A percentile compares a stretch with the other conserved stretches of the same genome.
Evolutionary conservation across 1,140 invertebrate genomes (phyloP).

Genomic region (Hylaeus anthracinus): DNA sequence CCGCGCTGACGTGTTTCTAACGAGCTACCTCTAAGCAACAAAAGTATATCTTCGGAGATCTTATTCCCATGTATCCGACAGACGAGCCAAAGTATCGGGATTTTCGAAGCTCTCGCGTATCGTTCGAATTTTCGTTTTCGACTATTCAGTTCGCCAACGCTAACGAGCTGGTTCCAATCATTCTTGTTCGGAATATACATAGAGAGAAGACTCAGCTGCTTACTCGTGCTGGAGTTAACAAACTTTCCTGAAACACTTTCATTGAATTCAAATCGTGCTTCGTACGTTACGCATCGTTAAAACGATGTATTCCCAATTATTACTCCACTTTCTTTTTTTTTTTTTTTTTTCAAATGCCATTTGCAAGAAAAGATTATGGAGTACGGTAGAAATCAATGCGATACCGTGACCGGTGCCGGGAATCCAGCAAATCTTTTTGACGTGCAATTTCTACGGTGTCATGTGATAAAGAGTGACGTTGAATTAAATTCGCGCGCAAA

Average conservation of each 20-base stretch:
- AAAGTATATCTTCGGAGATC: conserved; percentile 3
- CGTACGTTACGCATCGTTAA: no score
- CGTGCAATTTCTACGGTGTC: conserved; percentile 60
- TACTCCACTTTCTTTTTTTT: background rate
- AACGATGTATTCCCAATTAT: background rate
- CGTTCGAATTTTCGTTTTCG: no score
- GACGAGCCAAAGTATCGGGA: background rate
- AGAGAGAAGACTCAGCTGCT: no score
- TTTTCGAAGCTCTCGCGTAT: background rate
- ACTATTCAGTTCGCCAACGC: no score
- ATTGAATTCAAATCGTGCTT: no score
- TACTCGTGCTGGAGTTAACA: no score
- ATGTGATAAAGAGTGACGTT: conserved; percentile 57
- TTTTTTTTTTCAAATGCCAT: background rate
- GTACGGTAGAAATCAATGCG: background rate
- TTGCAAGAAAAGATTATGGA: background rate
- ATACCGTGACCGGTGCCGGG: conserved; percentile 14
- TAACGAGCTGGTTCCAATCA: no score
- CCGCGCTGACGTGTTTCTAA: conserved; percentile 38
- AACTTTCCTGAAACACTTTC: no score
- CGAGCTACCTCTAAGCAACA: conserved; percentile 44
- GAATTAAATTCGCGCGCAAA: conserved; percentile 58
- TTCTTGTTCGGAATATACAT: no score
- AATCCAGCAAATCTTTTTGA: conserved; percentile 54
- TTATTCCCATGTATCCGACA: conserved; percentile 3